These are phyloP conservation scores for Drosophila pruinosa DNA, from an alignment of 1,140 invertebrate species.

Conservation along the genomic window DNA sequence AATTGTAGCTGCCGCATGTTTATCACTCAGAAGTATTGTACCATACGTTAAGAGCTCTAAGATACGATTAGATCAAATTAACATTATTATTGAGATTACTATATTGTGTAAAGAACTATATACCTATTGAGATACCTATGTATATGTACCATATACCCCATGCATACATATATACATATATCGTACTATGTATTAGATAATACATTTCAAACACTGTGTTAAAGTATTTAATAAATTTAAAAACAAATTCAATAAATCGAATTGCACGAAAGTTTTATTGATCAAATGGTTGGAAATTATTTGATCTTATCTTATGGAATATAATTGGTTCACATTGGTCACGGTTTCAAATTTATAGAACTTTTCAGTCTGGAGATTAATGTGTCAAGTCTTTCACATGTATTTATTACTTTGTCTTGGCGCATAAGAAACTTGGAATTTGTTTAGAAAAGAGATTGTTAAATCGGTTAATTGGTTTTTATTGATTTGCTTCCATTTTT, in stretches of 20 bases:
- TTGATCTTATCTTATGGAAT: too few species aligned
- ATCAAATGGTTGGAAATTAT: neutral
- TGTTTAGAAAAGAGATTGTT: too few species aligned
- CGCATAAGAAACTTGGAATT: too few species aligned
- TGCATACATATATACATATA: constrained; percentile 44
- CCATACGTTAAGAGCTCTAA: constrained; percentile 67
- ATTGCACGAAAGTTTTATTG: neutral
- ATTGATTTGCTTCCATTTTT: too few species aligned
- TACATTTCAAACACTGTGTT: constrained; percentile 80
- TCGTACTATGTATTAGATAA: constrained; percentile 71
- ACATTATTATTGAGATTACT: constrained; percentile 60
- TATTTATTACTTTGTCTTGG: too few species aligned
- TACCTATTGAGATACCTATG: constrained; percentile 43
- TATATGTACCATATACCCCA: constrained; percentile 50
- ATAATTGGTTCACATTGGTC: too few species aligned
- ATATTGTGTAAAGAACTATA: constrained; percentile 49
- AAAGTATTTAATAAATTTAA: constrained; percentile 80
- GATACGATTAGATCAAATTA: constrained; percentile 69
- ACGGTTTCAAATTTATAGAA: too few species aligned
- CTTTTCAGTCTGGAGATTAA: too few species aligned
- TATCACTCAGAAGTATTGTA: constrained; percentile 68
- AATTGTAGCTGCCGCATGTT: constrained; percentile 45
- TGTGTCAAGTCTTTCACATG: too few species aligned
- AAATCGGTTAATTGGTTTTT: too few species aligned
- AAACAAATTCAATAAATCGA: constrained; percentile 61